Evolutionary conservation across 2,888 invertebrate species (phyloP), one percentile per base, ranked within the genome.

Genomic region (Thalpophila matura): DNA sequence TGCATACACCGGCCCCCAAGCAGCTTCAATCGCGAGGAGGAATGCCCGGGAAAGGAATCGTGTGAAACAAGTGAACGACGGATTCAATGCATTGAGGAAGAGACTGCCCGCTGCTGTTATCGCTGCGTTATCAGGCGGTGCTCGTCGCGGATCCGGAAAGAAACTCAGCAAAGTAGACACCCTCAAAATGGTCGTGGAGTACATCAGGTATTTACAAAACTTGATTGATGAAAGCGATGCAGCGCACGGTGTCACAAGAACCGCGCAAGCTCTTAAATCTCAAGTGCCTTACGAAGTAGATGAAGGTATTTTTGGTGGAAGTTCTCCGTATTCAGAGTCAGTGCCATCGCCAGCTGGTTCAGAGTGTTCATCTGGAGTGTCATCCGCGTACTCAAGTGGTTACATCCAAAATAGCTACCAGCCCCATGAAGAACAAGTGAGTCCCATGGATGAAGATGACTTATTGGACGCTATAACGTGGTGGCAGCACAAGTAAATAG

Each of bases 1-100:
- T 26, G 80, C 87, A 2, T 90, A 89, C 65, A 86, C 95, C 0
- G 96, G 96, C 40, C 96, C 97, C 78, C 98, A 97, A 82, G 96
- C 97, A 55, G 97, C 97, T 29, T 98, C 98, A 0, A 98, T 98
- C 14, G 98, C 98, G 0, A 95, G 98, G 56, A 96, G 99, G 80
- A 99, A 99, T 91, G 99, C 99, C n/a, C 96, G 99, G 14, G 99
- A 99, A 91, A 95, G 99, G 77, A 99, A 99, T 88, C 97, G 99
- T 68, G 99, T 99, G 64, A 98, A 98, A 92, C 98, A 98, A 96
- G 98, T 98, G 86, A 98, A 98, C 93, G 98, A 98, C 86, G 98
- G 98, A 67, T 99, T 98, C 86, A 97, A 98, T 59, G 98, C 97
- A 43, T 92, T 99, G 35, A 95, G 98, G 54, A 98, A 98, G 81